Evolutionary conservation across 2,797 vertebrate species (phyloP), one percentile per base, ranked within the genome.

Genomic region (Acipenser ruthenus): DNA sequence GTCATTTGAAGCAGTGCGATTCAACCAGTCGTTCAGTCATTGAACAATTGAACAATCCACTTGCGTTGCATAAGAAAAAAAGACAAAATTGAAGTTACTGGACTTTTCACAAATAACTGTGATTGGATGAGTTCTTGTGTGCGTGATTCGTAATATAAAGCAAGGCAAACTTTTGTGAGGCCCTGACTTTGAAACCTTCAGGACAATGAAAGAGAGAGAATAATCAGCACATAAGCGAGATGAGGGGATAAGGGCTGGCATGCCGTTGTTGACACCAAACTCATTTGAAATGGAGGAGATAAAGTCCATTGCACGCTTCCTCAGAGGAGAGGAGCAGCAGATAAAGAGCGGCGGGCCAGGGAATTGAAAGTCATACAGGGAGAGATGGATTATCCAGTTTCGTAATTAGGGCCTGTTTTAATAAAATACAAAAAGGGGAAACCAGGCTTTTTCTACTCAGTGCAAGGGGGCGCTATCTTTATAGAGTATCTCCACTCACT

Each of bases 401-500:
- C 12, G 63, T 56, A 53, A 60, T 65, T 63, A 65, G 50, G 18
- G 60, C 50, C 63, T 69, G 63, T 6, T 48, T n/a, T 65, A 15
- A 53, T 23, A 65, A 50, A 60, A 50, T 65, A 50, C 37, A 37
- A 65, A 23, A 65, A 69, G 10, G 60, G 12, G 9, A 60, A 12
- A 65, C 53, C 49, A 60, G 56, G 62, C 63, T 65, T 7, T 48
- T 64, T 49, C 47, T 50, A n/a, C 53, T 10, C 10, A n/a, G 10
- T 60, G 56, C 62, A 23, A 56, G 67, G 52, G 15, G 61, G 11
- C 13, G 13, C 11, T 13, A 58, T 58, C 55, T 12, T 11, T 13
- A 11, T 6, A 58, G 11, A 58, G 55, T 58, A 58, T 58, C 55
- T 6, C 11, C 12, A 4, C 55, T 11, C 11, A n/a, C 12, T 58